Conservation (phyloP, 2,888 invertebrate species). For the Pollenia labialis region DNA sequence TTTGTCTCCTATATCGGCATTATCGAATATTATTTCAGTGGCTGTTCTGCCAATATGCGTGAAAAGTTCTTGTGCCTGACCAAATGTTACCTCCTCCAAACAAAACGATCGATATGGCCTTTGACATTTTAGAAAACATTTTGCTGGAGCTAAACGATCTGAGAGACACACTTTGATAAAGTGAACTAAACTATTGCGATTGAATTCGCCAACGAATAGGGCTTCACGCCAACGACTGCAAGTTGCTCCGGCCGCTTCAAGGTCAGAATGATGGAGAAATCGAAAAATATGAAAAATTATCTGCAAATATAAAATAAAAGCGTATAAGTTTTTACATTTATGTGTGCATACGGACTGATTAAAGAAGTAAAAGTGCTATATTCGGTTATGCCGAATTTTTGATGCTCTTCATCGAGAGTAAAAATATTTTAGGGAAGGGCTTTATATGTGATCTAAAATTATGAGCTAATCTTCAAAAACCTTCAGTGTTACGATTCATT, state of each 20-base stretch:
- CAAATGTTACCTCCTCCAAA: constrained; percentile 81
- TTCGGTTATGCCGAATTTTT: too few relatives aligned
- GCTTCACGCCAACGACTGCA: constrained; percentile 89
- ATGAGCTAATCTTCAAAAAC: too few relatives aligned
- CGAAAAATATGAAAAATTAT: constrained; percentile 87
- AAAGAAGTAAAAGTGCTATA: too few relatives aligned
- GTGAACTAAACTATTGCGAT: constrained; percentile 78
- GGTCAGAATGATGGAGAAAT: constrained; percentile 87
- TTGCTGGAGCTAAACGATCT: constrained; percentile 80
- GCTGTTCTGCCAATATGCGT: constrained; percentile 86
- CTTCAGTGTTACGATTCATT: too few relatives aligned
- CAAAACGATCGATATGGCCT: constrained; percentile 79
- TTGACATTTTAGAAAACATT: constrained; percentile 78
- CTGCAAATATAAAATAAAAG: constrained; percentile 81
- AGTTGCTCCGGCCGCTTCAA: constrained; percentile 87
- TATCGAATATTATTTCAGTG: constrained; percentile 85
- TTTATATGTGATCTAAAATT: too few relatives aligned
- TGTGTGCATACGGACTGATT: background rate
- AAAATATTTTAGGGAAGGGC: too few relatives aligned
- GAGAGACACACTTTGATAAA: constrained; percentile 81
- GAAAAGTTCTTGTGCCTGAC: constrained; percentile 85
- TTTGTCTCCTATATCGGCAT: constrained; percentile 88
- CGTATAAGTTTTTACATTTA: background rate
- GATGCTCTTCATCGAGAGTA: too few relatives aligned
- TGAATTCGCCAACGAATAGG: constrained; percentile 86